Evolutionary conservation across 2,797 vertebrate species (phyloP).

Genomic region (Gymnoscopelus braueri): DNA sequence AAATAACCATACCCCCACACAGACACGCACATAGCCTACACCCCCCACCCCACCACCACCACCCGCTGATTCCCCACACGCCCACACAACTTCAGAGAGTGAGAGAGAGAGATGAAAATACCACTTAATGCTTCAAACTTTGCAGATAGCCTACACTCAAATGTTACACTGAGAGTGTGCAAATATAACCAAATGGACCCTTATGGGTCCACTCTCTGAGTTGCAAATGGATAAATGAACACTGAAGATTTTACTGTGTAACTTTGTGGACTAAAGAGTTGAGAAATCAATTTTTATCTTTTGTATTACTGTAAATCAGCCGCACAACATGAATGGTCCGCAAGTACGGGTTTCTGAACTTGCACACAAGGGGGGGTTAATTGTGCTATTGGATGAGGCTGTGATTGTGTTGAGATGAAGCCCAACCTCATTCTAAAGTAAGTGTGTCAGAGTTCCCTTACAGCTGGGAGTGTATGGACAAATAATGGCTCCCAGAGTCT

Average conservation of each 20-base stretch:
- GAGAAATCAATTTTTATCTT: constrained; percentile 55
- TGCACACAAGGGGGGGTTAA: constrained; percentile 33
- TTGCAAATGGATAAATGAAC: too few species aligned
- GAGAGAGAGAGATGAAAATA: background rate
- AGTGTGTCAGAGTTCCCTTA: constrained; percentile 16
- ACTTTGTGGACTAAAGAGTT: constrained; percentile 27
- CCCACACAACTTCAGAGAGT: background rate
- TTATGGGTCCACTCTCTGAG: too few species aligned
- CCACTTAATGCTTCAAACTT: too few species aligned
- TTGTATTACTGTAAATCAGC: constrained; percentile 34
- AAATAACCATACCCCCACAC: background rate
- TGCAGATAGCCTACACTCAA: too few species aligned
- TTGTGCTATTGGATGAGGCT: constrained; percentile 41
- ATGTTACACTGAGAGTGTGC: background rate
- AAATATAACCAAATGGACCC: too few species aligned
- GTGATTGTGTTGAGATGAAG: constrained; percentile 57
- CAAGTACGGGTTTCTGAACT: constrained; percentile 27
- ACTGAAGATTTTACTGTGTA: background rate
- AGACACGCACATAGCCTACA: background rate
- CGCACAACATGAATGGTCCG: constrained; percentile 30
- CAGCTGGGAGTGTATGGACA: constrained; percentile 42
- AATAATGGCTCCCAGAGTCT: constrained; percentile 17
- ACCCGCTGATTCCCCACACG: background rate
- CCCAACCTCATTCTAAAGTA: constrained; percentile 18
- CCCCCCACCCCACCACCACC: background rate